Evolutionary conservation across 1,140 invertebrate genomes (phyloP), one percentile per base, ranked within the genome.

Genomic region (Elysia chlorotica): DNA sequence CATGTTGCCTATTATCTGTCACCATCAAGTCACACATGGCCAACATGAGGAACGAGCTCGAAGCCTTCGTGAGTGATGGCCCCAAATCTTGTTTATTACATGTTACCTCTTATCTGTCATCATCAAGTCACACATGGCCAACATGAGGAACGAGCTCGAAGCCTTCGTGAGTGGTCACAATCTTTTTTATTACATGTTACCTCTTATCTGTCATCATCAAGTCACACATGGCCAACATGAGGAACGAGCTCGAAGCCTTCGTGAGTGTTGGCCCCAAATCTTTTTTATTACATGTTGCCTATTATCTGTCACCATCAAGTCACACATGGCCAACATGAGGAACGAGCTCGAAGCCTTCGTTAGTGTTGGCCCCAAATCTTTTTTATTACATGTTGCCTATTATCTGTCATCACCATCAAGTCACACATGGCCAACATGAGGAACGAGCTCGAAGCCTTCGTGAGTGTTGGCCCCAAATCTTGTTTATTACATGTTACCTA

Each of bases 291-390:
- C 25, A 10, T 25, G 10, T 59, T 17, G 56, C 25, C 56, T n/a
- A 14, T 48, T 48, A 48, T 48, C 14, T 48, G n/a, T n/a, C 35
- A 76, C 68, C 33, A 71, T 86, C 0, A 84, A 86, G 56, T 77
- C 80, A 25, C 80, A 83, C 62, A 79, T 79, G 23, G 82, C 78
- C 70, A 81, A 92, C 65, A 88, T 99, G 2, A 92, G 91, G 0
- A 93, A 94, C 57, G 95, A 97, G 85, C 86, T 95, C 35, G 91
- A 93, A 73, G 91, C 92, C 74, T 85, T 95, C 83, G 93, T 91
- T 85, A 86, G 84, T 76, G n/a, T 28, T 62, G 28, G 10, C 14
- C 56, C 28, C n/a, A n/a, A n/a, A n/a, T n/a, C n/a, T 48, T 48
- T 48, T 14, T 48, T n/a, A 48, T 14, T 48, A 48, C n/a, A 10